Base-by-base conservation (phyloP, 53 echinoderm and acorn worm species). In the Pentamera pediparva region DNA sequence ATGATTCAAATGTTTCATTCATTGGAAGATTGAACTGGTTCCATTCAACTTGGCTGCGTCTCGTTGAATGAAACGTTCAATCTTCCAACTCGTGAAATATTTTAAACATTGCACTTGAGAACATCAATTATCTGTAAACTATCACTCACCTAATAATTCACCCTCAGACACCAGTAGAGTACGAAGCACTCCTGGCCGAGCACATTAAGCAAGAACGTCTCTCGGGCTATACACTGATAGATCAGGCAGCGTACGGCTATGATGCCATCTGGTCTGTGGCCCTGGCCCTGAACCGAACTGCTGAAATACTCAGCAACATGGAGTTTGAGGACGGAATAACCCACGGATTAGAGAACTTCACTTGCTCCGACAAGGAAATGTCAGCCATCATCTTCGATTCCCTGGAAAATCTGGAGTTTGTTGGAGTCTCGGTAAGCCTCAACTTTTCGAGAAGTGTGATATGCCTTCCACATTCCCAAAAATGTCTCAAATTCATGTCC, bases 401-500 rank as follows among this genome's bases (percentile, higher is more conserved):
- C 12, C 13, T 86, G 31, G 52, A 54, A 50, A 39, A 57, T 26
- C 64, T 65, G 5, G 37, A 59, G 1, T 86, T 86, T 41, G 41
- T 70, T 33, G 86, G 86, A 6, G 77, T 67, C n/a, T 82, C 86
- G 54, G 86, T 86, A 70, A 70, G 62, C 81, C 41, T 7, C 12
- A 0, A 8, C 28, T 13, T 50, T 50, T 50, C n/a, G n/a, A n/a
- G n/a, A n/a, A n/a, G n/a, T n/a, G n/a, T n/a, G n/a, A n/a, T n/a
- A n/a, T n/a, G n/a, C n/a, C n/a, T n/a, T n/a, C n/a, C n/a, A n/a
- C n/a, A n/a, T n/a, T n/a, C n/a, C n/a, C n/a, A n/a, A n/a, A n/a
- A n/a, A n/a, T n/a, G n/a, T n/a, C n/a, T n/a, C n/a, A n/a, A n/a
- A n/a, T n/a, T n/a, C n/a, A n/a, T n/a, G n/a, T n/a, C n/a, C n/a